Base-by-base conservation (phyloP, 2,888 invertebrate genomes). In the Melinopterus prodromus region DNA sequence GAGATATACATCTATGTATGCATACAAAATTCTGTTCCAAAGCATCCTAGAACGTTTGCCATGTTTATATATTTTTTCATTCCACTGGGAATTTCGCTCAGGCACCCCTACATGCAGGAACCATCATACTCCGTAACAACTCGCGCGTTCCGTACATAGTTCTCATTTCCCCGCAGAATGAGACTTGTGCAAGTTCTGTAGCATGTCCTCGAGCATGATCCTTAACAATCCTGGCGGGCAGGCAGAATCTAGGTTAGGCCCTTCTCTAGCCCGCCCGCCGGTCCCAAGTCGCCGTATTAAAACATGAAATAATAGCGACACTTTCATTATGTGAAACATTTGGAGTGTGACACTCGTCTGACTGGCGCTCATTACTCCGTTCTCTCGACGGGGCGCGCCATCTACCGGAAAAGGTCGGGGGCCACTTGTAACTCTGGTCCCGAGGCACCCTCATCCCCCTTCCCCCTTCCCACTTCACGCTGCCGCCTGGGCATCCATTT, bases 221-320 rank as follows among this genome's bases (percentile, higher is more conserved):
- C 74, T 37, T 74, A 74, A 74, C 74, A 37, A n/a, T 74, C 74
- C 74, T n/a, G 12, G 35, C 36, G 74, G 36, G 74, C 74, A 35
- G 36, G 74, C 74, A 53, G 53, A 53, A 53, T 53, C 53, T 6
- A 53, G 53, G 53, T 53, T 53, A 53, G 9, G 26, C 53, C 12
- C 53, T 9, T 53, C 53, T 7, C 53, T 7, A 2, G 53, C 7
- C 53, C 53, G 53, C 53, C 53, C 53, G 7, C 53, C 53, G 12
- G 53, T 53, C 53, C 53, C 53, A 53, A 53, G 53, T 53, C 35
- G 35, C 15, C 36, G 74, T 35, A 35, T 74, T 74, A 74, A 37
- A 74, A 74, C 74, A 74, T 74, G 74, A 74, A 74, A 74, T 74
- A 74, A 74, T 74, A 74, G 74, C 74, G 74, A 74, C 74, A 74